phyloP scores from a whole-genome alignment of 2,888 invertebrate genomes.

The Danaus chrysippus region DNA sequence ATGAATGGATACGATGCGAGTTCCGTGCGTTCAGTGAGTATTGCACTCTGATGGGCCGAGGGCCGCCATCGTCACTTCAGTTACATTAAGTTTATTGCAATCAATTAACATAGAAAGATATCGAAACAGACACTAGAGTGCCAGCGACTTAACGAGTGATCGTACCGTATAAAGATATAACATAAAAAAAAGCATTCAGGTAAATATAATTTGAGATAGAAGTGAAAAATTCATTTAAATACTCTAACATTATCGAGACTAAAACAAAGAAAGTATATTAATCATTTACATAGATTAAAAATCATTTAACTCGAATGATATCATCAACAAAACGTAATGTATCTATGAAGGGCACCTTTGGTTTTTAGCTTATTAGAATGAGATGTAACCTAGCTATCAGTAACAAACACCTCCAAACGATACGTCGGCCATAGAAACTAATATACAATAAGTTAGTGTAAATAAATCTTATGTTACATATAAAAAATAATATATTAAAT shows the following conservation, averaged over 20 bases:
- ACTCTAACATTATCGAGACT: conserved; percentile 74
- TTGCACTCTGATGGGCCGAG: conserved; percentile 50
- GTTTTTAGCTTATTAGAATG: conserved; percentile 87
- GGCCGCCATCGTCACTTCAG: conserved; percentile 41
- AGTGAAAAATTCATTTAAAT: conserved; percentile 73
- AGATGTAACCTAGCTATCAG: conserved; percentile 76
- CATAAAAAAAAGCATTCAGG: conserved; percentile 75
- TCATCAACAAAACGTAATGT: conserved; percentile 78
- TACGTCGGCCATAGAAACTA: conserved; percentile 71
- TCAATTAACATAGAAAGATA: conserved; percentile 64
- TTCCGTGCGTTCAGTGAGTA: conserved; percentile 43
- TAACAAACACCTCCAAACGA: conserved; percentile 72
- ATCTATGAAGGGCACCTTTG: conserved; percentile 90
- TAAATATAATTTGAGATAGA: conserved; percentile 79
- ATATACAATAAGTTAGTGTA: conserved; percentile 74
- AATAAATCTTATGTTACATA: conserved; percentile 76
- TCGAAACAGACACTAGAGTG: conserved; percentile 77
- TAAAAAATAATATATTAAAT: conserved; percentile 66
- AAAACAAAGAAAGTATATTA: conserved; percentile 74
- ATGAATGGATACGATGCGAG: conserved; percentile 43
- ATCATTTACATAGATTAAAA: conserved; percentile 75
- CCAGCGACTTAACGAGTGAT: conserved; percentile 78
- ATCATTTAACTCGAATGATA: conserved; percentile 75
- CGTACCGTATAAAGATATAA: conserved; percentile 72
- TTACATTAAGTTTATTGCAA: conserved; percentile 51